These are phyloP conservation scores for Falco peregrinus DNA, from an alignment of 2,797 vertebrate genomes.

Conservation along the genomic window DNA sequence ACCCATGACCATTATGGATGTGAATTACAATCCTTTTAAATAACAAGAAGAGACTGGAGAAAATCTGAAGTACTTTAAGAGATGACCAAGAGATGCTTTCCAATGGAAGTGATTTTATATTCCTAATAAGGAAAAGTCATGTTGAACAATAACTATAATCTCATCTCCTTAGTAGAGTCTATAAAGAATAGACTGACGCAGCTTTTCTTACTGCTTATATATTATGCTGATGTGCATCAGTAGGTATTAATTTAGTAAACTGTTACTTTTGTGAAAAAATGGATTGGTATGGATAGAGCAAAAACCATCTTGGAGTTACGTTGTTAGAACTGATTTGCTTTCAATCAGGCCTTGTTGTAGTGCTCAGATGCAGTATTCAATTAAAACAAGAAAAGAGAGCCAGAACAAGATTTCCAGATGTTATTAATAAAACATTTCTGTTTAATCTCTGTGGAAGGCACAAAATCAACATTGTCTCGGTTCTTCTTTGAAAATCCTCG, in stretches of 20 bases:
- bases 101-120: not conserved
- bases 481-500: not conserved
- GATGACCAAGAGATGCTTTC: not conserved
- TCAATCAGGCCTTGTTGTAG: not conserved
- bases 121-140: constrained; percentile 23
- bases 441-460: not conserved
- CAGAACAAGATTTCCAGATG: not conserved
- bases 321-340: not conserved
- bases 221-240: not conserved
- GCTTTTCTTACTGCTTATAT: not conserved
- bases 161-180: not conserved
- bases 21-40: constrained; percentile 16
- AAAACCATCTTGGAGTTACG: not conserved
- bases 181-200: not conserved
- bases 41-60: not conserved
- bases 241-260: not conserved
- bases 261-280: constrained; percentile 3
- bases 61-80: constrained; percentile 17
- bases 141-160: not conserved
- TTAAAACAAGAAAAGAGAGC: not conserved
- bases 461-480: not conserved
- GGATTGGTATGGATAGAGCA: not conserved
- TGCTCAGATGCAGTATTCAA: not conserved
- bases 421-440: not conserved
- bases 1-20: not conserved